phyloP scores from a whole-genome alignment of 1,140 invertebrate species.

The Octopus bimaculoides region DNA sequence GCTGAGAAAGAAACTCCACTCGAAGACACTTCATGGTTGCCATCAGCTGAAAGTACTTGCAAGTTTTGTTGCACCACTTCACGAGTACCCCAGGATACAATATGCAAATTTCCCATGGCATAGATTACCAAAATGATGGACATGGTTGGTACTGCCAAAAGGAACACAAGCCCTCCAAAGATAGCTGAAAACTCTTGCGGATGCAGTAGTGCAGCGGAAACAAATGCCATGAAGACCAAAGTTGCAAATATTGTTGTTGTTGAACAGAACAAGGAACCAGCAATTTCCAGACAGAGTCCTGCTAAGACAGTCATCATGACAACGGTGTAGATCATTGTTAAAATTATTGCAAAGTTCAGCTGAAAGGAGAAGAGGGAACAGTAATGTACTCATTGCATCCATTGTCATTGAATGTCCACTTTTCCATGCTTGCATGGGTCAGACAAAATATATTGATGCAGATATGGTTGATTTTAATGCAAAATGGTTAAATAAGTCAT shows the following conservation, averaged over 20 bases:
- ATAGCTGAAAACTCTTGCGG: constrained; percentile 76
- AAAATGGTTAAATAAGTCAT: too few species aligned
- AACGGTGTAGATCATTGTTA: constrained; percentile 44
- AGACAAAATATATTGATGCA: too few species aligned
- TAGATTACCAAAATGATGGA: constrained; percentile 48
- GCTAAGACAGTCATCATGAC: constrained; percentile 47
- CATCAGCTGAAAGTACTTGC: too few species aligned
- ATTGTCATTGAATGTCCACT: too few species aligned
- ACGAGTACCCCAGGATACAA: constrained; percentile 36
- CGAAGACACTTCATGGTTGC: too few species aligned
- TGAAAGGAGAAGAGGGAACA: constrained; percentile 23
- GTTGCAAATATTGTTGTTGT: constrained; percentile 50
- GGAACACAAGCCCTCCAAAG: constrained; percentile 75
- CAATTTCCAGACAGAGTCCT: constrained; percentile 35
- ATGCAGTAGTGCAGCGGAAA: constrained; percentile 76
- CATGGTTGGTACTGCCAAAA: constrained; percentile 79
- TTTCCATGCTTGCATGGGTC: too few species aligned
- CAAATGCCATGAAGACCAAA: constrained; percentile 55
- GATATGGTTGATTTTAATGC: too few species aligned
- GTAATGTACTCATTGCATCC: too few species aligned
- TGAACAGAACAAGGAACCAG: constrained; percentile 39
- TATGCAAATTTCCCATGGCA: constrained; percentile 45
- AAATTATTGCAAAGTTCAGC: constrained; percentile 47
- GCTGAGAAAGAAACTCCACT: too few species aligned
- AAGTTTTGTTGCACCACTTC: neutral